Evolutionary conservation across 2,113 vertebrate genomes (phyloP), one percentile per base, ranked within the genome.

Genomic region (Amphiprion percula): DNA sequence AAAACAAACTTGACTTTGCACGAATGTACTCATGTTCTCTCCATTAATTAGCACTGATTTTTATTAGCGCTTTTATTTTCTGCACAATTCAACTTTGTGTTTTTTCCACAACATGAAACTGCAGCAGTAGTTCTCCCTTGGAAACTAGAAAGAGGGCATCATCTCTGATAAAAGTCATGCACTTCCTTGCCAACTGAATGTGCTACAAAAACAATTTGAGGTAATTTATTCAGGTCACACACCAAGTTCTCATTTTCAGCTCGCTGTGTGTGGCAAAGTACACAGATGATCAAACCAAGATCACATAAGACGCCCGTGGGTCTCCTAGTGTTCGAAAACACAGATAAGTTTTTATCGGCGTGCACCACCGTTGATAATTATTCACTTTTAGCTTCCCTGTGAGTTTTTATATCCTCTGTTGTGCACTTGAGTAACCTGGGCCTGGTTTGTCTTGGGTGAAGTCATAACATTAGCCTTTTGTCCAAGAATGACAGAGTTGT

Each of bases 211-310:
- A 60, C 30, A 4, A 28, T 55, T 75, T 24, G 30, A 49, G 33
- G 17, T 14, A n/a, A 81, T 81, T 85, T 72, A 79, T 84, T 79
- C 62, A 14, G 55, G 17, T 70, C 86, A 62, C 62, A 69, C 60
- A 71, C 33, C 4, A 3, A 37, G 41, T 39, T 58, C n/a, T 68
- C 7, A 15, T 71, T 77, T 78, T 24, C 41, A 50, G 23, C 56
- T 79, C 6, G 0, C 19, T 28, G 28, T 62, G 55, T 28, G 28
- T 62, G 55, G 52, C 47, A 63, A n/a, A 49, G 66, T 75, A 1
- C 44, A 4, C 4, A 70, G 28, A 62, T 0, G 1, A 81, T 67
- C 26, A 37, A 67, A 46, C 50, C 30, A 66, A 68, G 49, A 79
- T 85, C 74, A 66, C 62, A 63, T 17, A 41, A 62, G 37, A 61